Conservation (phyloP, 2,113 vertebrate genomes). For the Chauna torquata region DNA sequence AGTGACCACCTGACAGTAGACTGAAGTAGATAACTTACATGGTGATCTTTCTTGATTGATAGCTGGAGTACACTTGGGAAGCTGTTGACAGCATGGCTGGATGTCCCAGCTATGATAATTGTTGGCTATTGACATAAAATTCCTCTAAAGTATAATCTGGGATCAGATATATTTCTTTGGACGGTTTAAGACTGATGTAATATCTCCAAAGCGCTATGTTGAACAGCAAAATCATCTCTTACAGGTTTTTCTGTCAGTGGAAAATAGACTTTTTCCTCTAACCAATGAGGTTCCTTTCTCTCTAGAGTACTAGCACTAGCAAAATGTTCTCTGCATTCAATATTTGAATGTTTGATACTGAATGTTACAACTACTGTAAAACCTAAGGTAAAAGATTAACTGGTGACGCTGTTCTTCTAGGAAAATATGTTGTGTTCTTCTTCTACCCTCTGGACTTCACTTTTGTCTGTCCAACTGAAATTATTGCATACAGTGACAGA, state of each 20-base stretch:
- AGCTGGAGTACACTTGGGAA: background rate
- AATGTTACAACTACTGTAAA: background rate
- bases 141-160: background rate
- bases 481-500: conserved; percentile 95
- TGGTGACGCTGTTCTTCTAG: conserved; percentile 61
- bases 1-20: background rate
- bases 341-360: background rate
- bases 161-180: background rate
- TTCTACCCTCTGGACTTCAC: conserved; percentile 98
- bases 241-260: background rate
- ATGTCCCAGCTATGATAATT: background rate
- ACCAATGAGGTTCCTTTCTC: background rate
- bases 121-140: background rate
- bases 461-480: conserved; percentile 98
- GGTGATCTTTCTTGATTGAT: background rate
- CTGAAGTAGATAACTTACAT: background rate
- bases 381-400: background rate
- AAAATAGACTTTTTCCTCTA: background rate
- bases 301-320: background rate
- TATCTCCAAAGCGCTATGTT: background rate
- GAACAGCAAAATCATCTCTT: background rate
- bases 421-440: conserved; percentile 95
- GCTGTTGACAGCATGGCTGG: background rate
- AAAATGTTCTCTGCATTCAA: background rate
- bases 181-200: background rate